A percentile compares a stretch with the other conserved stretches of the same genome.
phyloP scores from a whole-genome alignment of 2,888 invertebrate species.

The Gonocerus acuteangulatus region DNA sequence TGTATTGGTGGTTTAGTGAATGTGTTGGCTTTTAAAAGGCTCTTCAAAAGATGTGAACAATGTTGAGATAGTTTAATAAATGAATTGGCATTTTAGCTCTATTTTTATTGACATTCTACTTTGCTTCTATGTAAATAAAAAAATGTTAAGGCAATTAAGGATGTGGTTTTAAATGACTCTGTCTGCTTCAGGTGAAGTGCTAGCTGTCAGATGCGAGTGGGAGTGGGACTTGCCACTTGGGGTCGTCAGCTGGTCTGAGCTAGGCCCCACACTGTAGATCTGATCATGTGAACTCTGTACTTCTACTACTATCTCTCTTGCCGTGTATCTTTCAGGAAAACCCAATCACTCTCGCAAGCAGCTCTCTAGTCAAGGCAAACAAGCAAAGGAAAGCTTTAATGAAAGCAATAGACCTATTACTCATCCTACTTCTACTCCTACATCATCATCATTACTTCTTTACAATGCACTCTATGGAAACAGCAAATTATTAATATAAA shows the following conservation, averaged over 20 bases:
- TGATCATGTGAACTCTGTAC: slow-evolving; percentile 1
- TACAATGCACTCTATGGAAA: slow-evolving; percentile 14
- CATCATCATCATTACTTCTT: slow-evolving; percentile 12
- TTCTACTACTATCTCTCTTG: neutral
- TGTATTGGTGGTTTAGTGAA: no score
- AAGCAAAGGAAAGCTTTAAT: slow-evolving; percentile 20
- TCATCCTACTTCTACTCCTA: slow-evolving; percentile 14
- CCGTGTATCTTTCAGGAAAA: neutral
- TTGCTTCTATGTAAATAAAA: no score
- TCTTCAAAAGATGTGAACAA: no score
- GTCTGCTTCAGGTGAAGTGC: slow-evolving; percentile 10
- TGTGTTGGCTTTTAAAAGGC: no score
- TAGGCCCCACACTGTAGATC: slow-evolving; percentile 19
- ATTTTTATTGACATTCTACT: no score
- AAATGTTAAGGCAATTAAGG: no score
- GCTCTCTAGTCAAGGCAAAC: slow-evolving; percentile 23
- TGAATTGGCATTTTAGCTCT: no score
- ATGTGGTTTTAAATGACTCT: no score
- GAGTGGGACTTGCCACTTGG: slow-evolving; percentile 6
- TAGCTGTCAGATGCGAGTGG: slow-evolving; percentile 18
- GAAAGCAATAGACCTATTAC: slow-evolving; percentile 21
- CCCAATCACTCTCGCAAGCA: slow-evolving; percentile 6
- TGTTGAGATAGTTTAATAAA: no score
- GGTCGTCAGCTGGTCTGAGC: slow-evolving; percentile 23
- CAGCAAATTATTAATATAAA: slow-evolving; percentile 14